Evolutionary conservation across 2,888 invertebrate species (phyloP), one percentile per base, ranked within the genome.

Genomic region (Patella depressa): DNA sequence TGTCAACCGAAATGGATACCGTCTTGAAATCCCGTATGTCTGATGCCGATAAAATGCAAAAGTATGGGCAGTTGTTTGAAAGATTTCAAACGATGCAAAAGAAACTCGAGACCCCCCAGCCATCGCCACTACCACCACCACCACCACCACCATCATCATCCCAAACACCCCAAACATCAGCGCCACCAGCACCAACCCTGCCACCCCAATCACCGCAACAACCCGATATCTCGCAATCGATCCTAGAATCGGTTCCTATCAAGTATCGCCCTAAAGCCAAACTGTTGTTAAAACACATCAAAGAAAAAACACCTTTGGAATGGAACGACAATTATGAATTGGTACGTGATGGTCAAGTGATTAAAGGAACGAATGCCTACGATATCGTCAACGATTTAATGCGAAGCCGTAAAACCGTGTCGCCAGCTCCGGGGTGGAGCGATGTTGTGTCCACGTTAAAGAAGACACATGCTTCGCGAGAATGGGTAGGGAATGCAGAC

Each of bases 361-460:
- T 57, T 3, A 3, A 3, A 7, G 57, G 57, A 57, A 57, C 57
- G 57, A 57, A 57, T n/a, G 57, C n/a, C 57, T n/a, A 17, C 57
- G 57, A 57, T n/a, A 57, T 57, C n/a, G 57, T 57, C 57, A 57
- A 57, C 57, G 57, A 57, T 57, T 57, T 57, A n/a, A n/a, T 57
- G 14, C 57, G 57, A 17, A n/a, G n/a, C 2, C 14, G 57, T 4
- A 57, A 57, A n/a, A 57, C 57, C 4, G n/a, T 57, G 57, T n/a
- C 57, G 15, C 15, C 14, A 17, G 57, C 57, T 57, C 57, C 57
- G 3, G n/a, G 57, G 3, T 57, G 57, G 57, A 4, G 7, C 57
- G 57, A 57, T 57, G 57, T 57, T 4, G 57, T 57, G 57, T 17
- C n/a, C 15, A 7, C 15, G 3, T 57, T 57, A 57, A 57, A 57